phyloP scores from a whole-genome alignment of 2,888 invertebrate species.

The Lasioglossum oenotherae region DNA sequence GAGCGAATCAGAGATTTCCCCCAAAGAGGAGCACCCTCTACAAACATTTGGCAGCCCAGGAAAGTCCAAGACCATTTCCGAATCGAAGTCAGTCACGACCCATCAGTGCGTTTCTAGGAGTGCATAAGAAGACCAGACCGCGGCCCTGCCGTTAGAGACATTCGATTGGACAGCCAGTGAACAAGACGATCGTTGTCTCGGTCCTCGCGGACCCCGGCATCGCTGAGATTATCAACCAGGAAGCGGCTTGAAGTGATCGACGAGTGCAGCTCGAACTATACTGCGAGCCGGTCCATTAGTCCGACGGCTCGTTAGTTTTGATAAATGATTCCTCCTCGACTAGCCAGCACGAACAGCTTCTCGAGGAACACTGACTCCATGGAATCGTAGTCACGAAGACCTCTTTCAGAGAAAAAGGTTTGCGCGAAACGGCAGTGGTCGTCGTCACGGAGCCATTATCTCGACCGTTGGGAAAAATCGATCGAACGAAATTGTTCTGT shows the following conservation, averaged over 20 bases:
- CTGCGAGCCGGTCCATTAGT: background rate
- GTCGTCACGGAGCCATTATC: conserved; percentile 7
- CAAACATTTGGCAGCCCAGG: background rate
- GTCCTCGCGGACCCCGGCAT: background rate
- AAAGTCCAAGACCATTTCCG: background rate
- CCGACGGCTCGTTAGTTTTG: conserved; percentile 20
- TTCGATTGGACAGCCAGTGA: conserved; percentile 4
- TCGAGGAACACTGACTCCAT: background rate
- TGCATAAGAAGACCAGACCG: background rate
- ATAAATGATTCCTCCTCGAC: background rate
- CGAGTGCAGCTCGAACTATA: conserved; percentile 7
- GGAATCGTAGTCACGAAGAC: background rate
- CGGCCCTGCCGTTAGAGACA: background rate
- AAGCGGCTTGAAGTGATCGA: conserved; percentile 26
- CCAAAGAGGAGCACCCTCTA: background rate
- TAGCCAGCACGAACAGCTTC: background rate
- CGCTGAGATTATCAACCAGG: background rate
- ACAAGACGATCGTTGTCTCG: background rate
- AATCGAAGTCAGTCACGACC: background rate
- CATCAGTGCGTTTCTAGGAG: background rate
- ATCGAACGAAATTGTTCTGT: conserved; percentile 15
- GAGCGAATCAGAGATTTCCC: background rate
- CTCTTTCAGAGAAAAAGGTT: background rate
- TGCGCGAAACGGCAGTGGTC: conserved; percentile 19
- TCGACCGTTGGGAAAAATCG: background rate